Conservation (phyloP, 1,140 invertebrate genomes). For the Drosophila watanabei region DNA sequence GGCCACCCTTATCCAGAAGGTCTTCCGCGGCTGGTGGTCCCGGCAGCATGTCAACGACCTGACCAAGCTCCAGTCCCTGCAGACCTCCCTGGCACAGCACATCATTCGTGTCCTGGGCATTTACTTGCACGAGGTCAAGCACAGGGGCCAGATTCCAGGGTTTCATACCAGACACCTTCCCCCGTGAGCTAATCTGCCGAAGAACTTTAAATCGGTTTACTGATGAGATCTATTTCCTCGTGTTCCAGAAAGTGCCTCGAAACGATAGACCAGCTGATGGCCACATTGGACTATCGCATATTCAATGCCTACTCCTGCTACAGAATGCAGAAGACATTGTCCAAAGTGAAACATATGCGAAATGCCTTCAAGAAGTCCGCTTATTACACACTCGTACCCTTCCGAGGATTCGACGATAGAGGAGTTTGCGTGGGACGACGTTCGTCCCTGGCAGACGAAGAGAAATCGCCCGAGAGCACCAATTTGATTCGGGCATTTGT, state of each 20-base stretch:
- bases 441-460: rapidly evolving
- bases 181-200: neutral
- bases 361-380: neutral
- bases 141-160: conserved; percentile 7
- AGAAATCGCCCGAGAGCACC: neutral
- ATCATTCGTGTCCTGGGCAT: neutral
- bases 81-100: neutral
- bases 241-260: neutral
- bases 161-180: neutral
- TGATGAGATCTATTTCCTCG: neutral
- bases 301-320: conserved; percentile 14
- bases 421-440: neutral
- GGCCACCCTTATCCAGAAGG: conserved; percentile 47
- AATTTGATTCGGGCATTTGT: conserved; percentile 15
- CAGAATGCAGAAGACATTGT: neutral
- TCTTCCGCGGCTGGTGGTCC: conserved; percentile 62
- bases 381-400: conserved; percentile 15
- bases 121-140: neutral
- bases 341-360: neutral
- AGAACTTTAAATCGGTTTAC: neutral
- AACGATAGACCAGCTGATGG: neutral
- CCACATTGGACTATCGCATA: conserved; percentile 20
- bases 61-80: conserved; percentile 6
- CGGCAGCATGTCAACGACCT: conserved; percentile 47
- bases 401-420: conserved; percentile 7